Base-by-base conservation (phyloP, 1,140 invertebrate genomes). In the Popillia japonica region DNA sequence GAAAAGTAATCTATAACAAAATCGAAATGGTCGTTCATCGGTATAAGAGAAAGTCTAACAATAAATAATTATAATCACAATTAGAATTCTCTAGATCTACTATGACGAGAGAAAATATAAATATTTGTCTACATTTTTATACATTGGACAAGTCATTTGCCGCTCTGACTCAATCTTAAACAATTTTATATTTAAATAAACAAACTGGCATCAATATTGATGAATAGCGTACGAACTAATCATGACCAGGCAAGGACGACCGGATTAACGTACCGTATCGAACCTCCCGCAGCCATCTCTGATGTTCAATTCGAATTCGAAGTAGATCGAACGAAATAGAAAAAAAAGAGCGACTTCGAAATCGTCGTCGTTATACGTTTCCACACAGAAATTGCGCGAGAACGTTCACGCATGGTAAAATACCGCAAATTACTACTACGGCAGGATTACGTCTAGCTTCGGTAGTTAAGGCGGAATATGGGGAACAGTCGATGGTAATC, bases 31-130 rank as follows among this genome's bases (percentile, higher is more conserved):
- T n/a, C 14, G 14, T 55, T n/a, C 48, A 55, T 14, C 48, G n/a
- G 17, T 55, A 14, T 17, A 55, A 55, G 48, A 17, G 4, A 55
- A 55, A n/a, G 9, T 20, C n/a, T 68, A 68, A 20, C 20, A 20
- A 14, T 27, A 68, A 68, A 68, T 68, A 68, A 6, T n/a, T n/a
- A 55, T 55, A n/a, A 55, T 55, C 48, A 14, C 14, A n/a, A 55
- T 14, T 55, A 55, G 14, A 55, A 55, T 55, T n/a, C 9, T n/a
- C n/a, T n/a, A n/a, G 9, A n/a, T 6, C n/a, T n/a, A n/a, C n/a
- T 17, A 14, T 14, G 17, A n/a, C 9, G n/a, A 55, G n/a, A 0
- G 14, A 55, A 55, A 6, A 55, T n/a, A 55, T n/a, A 55, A 55
- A 6, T 1, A 55, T 34, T 34, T 34, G 1, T 34, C 48, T 17